These are phyloP conservation scores for Carabus problematicus DNA, from an alignment of 2,888 invertebrate genomes.

Conservation along the genomic window DNA sequence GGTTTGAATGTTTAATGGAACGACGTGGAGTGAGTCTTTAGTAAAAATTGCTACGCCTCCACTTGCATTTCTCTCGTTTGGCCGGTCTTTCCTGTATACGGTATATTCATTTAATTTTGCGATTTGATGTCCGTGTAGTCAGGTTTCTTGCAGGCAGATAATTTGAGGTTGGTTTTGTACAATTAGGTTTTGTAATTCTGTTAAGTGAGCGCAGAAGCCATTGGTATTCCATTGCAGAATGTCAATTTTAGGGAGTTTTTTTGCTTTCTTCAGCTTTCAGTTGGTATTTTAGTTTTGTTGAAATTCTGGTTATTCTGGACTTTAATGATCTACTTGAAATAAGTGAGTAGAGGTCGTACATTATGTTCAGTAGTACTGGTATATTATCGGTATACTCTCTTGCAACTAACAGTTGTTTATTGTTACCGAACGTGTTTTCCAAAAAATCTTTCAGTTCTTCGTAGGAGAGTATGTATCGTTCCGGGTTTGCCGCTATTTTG, in stretches of 20 bases:
- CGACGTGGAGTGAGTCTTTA: too few species aligned
- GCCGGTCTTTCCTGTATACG: neutral
- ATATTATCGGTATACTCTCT: neutral
- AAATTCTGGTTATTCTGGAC: too few species aligned
- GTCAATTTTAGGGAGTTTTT: neutral
- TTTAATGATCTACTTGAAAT: neutral
- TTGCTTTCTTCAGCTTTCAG: neutral
- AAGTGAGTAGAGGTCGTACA: neutral
- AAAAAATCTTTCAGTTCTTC: too few species aligned
- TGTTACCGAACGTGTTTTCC: too few species aligned
- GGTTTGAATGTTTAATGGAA: too few species aligned
- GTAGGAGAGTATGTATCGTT: too few species aligned
- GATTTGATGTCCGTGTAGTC: neutral
- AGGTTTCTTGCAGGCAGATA: conserved; percentile 11
- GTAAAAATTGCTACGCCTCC: too few species aligned
- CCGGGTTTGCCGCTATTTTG: neutral
- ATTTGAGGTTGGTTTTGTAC: neutral
- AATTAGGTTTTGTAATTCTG: conserved; percentile 5
- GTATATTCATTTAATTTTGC: conserved; percentile 2
- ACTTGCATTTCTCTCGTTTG: neutral
- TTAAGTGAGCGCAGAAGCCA: conserved; percentile 16
- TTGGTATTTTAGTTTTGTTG: too few species aligned
- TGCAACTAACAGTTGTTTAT: too few species aligned
- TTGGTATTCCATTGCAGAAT: conserved; percentile 25
- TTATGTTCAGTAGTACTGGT: neutral